Conservation (phyloP, 1,140 invertebrate genomes). For the Drusus annulatus region DNA sequence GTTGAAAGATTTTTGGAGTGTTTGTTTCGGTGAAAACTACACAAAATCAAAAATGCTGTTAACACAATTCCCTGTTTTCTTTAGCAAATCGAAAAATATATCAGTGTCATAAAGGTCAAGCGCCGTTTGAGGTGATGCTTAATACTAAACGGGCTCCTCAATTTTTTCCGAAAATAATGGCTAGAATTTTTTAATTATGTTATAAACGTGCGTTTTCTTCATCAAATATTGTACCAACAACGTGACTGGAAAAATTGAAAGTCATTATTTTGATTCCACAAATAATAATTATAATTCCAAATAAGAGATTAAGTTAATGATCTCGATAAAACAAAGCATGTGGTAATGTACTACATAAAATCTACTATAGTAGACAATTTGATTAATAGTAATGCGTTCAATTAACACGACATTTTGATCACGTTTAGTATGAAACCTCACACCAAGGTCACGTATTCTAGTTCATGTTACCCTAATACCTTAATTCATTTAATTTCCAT, state of each 20-base stretch:
- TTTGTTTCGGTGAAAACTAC: no score
- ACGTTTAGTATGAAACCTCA: neutral
- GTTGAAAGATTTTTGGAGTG: no score
- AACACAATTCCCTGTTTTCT: no score
- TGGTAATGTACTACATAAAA: neutral
- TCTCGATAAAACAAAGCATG: conserved; percentile 7
- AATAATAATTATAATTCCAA: neutral
- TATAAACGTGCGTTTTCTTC: conserved; percentile 3
- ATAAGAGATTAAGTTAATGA: conserved; percentile 14
- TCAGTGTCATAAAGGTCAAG: no score
- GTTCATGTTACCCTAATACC: neutral
- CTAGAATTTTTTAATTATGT: neutral
- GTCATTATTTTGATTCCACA: neutral
- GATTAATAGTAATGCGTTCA: conserved; percentile 20
- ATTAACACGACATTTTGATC: conserved; percentile 39
- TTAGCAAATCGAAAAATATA: no score
- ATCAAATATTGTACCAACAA: conserved; percentile 12
- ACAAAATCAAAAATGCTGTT: no score
- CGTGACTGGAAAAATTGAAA: conserved; percentile 27
- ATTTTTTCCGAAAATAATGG: no score
- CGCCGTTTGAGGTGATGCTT: no score
- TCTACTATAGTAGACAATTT: neutral
- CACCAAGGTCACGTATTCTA: conserved; percentile 1
- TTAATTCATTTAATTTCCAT: neutral
- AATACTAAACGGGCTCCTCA: no score